phyloP scores from a whole-genome alignment of 2,888 invertebrate species.

The Schrankia costaestrigalis region DNA sequence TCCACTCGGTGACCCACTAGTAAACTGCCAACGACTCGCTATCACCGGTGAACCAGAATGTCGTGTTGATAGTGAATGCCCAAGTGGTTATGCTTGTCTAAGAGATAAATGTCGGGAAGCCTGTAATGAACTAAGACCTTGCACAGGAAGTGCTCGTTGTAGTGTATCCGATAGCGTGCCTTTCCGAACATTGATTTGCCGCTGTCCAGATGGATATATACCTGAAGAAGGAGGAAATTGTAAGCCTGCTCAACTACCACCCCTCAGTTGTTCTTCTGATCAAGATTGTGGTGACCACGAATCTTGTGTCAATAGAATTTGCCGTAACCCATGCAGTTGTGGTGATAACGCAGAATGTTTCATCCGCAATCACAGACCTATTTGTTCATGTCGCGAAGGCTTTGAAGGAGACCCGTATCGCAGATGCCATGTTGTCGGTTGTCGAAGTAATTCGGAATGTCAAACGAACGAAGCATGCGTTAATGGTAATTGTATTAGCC shows the following conservation, averaged over 20 bases:
- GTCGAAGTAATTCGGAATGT: slow-evolving; percentile 91
- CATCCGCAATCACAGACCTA: slow-evolving; percentile 90
- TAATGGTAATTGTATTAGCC: slow-evolving; percentile 92
- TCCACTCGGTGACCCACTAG: slow-evolving; percentile 89
- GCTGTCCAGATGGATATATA: slow-evolving; percentile 92
- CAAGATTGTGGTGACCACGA: slow-evolving; percentile 88
- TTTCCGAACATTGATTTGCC: slow-evolving; percentile 92
- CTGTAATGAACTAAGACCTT: slow-evolving; percentile 88
- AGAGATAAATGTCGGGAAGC: slow-evolving; percentile 89
- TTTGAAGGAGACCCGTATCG: slow-evolving; percentile 93
- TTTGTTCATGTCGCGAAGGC: slow-evolving; percentile 91
- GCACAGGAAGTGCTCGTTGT: slow-evolving; percentile 87
- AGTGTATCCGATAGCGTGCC: slow-evolving; percentile 92
- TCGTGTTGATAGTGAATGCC: slow-evolving; percentile 88
- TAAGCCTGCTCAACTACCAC: slow-evolving; percentile 84
- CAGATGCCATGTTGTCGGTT: slow-evolving; percentile 89
- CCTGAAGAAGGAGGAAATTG: slow-evolving; percentile 90
- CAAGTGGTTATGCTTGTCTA: slow-evolving; percentile 90
- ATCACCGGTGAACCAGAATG: slow-evolving; percentile 84
- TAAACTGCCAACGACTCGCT: slow-evolving; percentile 83
- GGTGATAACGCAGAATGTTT: slow-evolving; percentile 91
- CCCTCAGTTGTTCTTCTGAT: slow-evolving; percentile 89
- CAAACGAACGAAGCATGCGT: slow-evolving; percentile 90
- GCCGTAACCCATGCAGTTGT: slow-evolving; percentile 93
- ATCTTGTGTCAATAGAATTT: slow-evolving; percentile 92